These are phyloP conservation scores for Cyphomyrus discorhynchus DNA, from an alignment of 2,113 vertebrate genomes.

Conservation along the genomic window DNA sequence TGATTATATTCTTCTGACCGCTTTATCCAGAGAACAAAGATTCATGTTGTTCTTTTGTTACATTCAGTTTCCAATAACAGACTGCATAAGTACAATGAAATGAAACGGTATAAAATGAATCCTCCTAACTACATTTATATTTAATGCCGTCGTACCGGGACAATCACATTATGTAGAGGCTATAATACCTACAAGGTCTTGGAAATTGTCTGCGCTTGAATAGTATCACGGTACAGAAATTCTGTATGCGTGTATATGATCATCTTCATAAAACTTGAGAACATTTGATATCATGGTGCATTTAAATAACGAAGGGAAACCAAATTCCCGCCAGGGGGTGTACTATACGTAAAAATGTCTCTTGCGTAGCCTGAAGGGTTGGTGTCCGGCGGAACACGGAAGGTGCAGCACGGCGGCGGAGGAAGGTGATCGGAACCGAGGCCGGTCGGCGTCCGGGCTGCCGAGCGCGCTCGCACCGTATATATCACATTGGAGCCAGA, in stretches of 20 bases:
- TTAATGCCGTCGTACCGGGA: not conserved
- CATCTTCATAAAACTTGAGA: not conserved
- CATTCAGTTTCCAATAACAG: not conserved
- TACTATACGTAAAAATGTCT: not conserved
- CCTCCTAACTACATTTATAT: not conserved
- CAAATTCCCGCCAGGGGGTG: not conserved
- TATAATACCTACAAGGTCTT: not conserved
- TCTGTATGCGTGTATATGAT: not conserved
- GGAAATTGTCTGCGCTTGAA: not conserved
- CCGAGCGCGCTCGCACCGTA: not conserved
- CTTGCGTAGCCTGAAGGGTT: not conserved
- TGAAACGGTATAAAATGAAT: not conserved
- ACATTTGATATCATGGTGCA: not conserved
- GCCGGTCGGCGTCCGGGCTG: not conserved
- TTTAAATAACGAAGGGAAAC: not conserved
- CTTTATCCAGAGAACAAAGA: not conserved
- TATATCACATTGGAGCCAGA: not conserved
- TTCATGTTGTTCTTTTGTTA: not conserved
- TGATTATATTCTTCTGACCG: not conserved
- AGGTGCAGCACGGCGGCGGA: slow-evolving; percentile 12
- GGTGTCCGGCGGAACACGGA: slow-evolving; percentile 18
- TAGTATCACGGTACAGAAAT: not conserved
- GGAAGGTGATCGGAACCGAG: not conserved
- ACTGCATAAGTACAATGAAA: not conserved
- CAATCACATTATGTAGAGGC: not conserved